These are phyloP conservation scores for Xestobium rufovillosum DNA, from an alignment of 2,888 invertebrate genomes.

Conservation along the genomic window DNA sequence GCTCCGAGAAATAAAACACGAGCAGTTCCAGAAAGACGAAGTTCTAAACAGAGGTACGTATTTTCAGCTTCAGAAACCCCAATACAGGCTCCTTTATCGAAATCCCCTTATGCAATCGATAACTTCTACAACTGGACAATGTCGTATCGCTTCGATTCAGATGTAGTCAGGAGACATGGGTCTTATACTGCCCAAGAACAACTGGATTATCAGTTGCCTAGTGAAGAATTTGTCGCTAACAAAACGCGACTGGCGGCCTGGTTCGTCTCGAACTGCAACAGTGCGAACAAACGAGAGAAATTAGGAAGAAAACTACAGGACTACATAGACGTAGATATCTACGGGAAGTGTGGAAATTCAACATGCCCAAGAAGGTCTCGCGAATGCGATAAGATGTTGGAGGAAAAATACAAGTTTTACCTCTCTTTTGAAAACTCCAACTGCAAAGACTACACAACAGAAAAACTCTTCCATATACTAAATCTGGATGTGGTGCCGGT, in stretches of 20 bases:
- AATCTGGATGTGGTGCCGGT: conserved; percentile 57
- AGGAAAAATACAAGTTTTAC: conserved; percentile 61
- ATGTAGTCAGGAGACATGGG: conserved; percentile 41
- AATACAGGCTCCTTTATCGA: conserved; percentile 23
- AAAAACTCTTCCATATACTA: conserved; percentile 51
- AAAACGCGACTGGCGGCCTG: conserved; percentile 49
- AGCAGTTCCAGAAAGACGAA: too few species aligned
- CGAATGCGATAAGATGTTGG: conserved; percentile 43
- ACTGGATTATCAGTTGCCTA: conserved; percentile 24
- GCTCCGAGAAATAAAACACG: too few species aligned
- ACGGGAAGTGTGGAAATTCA: conserved; percentile 52
- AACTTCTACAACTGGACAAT: conserved; percentile 52
- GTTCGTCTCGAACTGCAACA: conserved; percentile 50
- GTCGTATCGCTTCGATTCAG: conserved; percentile 46
- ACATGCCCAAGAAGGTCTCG: conserved; percentile 29
- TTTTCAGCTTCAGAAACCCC: conserved; percentile 47
- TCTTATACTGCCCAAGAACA: conserved; percentile 16
- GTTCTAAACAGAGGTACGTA: conserved; percentile 44
- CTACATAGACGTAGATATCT: conserved; percentile 54
- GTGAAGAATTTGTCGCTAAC: conserved; percentile 18
- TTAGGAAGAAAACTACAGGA: conserved; percentile 46
- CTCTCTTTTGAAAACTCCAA: conserved; percentile 65
- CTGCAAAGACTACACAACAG: conserved; percentile 57
- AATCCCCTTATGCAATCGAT: conserved; percentile 25
- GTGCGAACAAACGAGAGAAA: conserved; percentile 42